Evolutionary conservation across 1,140 invertebrate genomes (phyloP).

Genomic region (Papilio dardanus): DNA sequence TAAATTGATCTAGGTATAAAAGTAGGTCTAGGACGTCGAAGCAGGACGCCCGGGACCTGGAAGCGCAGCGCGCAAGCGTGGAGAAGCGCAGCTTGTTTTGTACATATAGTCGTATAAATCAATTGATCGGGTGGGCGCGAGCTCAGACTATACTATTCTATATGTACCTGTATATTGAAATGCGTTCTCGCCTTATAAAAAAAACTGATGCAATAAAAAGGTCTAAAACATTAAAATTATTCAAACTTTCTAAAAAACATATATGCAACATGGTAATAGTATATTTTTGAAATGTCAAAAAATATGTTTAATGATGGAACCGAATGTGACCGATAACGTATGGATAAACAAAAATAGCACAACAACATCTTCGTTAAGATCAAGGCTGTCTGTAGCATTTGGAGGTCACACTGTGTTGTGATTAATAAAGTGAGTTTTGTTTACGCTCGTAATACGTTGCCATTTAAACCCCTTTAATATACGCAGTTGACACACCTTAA

Average conservation of each 20-base stretch:
- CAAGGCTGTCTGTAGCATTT: not conserved
- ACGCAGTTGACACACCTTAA: not conserved
- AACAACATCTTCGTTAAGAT: constrained; percentile 20
- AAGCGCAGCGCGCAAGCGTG: constrained; percentile 11
- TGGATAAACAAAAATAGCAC: not conserved
- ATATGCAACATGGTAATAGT: no score
- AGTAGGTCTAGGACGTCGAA: constrained; percentile 17
- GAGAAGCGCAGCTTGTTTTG: constrained; percentile 2
- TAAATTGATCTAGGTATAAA: constrained; percentile 18
- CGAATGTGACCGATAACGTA: not conserved
- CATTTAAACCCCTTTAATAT: not conserved
- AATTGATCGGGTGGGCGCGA: constrained; percentile 10
- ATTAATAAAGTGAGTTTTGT: not conserved
- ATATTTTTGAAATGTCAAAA: not conserved
- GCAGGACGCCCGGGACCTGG: constrained; percentile 19
- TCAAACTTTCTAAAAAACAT: not conserved
- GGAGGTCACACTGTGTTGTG: not conserved
- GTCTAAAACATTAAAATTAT: not conserved
- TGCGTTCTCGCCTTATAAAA: not conserved
- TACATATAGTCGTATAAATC: not conserved
- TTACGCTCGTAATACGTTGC: not conserved
- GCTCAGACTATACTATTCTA: not conserved
- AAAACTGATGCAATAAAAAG: not conserved
- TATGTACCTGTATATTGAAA: not conserved
- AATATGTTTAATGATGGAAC: not conserved